Evolutionary conservation across 1,140 invertebrate species (phyloP).

Genomic region (Notospermus geniculatus): DNA sequence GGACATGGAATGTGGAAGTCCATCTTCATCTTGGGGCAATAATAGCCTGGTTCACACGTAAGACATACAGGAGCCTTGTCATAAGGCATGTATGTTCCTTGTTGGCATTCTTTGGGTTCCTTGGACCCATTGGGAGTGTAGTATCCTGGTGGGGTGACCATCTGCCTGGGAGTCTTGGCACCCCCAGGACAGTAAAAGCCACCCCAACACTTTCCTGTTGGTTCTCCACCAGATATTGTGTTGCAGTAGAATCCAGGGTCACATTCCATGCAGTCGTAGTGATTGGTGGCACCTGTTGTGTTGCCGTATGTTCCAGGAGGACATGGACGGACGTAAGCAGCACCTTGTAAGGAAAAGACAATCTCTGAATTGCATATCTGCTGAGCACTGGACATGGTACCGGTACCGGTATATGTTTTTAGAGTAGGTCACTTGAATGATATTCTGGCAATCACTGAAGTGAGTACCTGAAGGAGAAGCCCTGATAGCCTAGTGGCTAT

Average conservation of each 20-base stretch:
- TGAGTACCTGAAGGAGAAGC: no score
- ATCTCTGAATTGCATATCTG: no score
- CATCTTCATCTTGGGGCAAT: constrained; percentile 47
- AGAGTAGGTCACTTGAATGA: no score
- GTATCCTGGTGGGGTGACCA: constrained; percentile 39
- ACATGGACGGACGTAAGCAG: constrained; percentile 42
- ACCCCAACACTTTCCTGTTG: constrained; percentile 44
- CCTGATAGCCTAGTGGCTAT: no score
- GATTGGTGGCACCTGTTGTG: constrained; percentile 43
- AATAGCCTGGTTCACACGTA: constrained; percentile 43
- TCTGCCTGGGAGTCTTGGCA: constrained; percentile 37
- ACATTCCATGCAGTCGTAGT: constrained; percentile 49
- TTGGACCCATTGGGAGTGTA: constrained; percentile 43
- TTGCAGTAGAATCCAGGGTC: constrained; percentile 50
- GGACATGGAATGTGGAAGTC: constrained; percentile 42
- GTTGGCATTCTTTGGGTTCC: constrained; percentile 38
- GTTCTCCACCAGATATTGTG: constrained; percentile 43
- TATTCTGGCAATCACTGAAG: no score
- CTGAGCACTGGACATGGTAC: no score
- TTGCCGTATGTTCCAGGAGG: constrained; percentile 51
- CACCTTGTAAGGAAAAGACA: constrained; percentile 28
- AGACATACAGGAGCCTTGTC: constrained; percentile 31
- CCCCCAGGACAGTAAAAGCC: constrained; percentile 46
- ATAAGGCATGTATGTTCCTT: constrained; percentile 41
- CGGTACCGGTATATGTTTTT: no score